Base-by-base conservation (phyloP, 2,797 vertebrate species). In the Spinibarbus caldwelli region DNA sequence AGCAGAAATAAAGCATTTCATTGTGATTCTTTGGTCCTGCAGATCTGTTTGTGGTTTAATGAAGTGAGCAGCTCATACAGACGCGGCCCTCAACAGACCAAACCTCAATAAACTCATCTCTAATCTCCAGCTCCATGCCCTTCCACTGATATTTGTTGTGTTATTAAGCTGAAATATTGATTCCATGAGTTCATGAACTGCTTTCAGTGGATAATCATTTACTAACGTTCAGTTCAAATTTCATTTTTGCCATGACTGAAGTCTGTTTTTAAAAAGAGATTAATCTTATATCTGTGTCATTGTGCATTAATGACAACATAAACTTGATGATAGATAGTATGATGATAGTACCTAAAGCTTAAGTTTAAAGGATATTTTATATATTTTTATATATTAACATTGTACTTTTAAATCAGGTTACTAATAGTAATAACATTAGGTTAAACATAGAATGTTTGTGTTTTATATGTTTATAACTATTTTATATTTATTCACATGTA, bases 71-170 rank as follows among this genome's bases (percentile, higher is more conserved):
- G 15, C 59, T 62, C 12, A 6, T 14, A n/a, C 4, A 43, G 11
- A 26, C 23, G 54, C n/a, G n/a, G n/a, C 12, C 10, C n/a, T 68
- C 21, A 5, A n/a, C 78, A 36, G 11, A 15, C 21, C 31, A 26
- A 70, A 80, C 36, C 64, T 78, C 57, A 78, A 31, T 64, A 78
- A 64, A 78, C 38, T n/a, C n/a, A n/a, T n/a, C n/a, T n/a, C n/a
- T n/a, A n/a, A n/a, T n/a, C n/a, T n/a, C n/a, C n/a, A n/a, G n/a
- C n/a, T 43, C 21, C 38, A 23, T 14, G 23, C 67, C 36, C 11
- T 26, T 59, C 21, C 9, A 4, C 75, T 77, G 1, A 26, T 17
- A n/a, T 62, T 59, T 54, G 8, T 23, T 62, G 21, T 31, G 49
- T 41, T 41, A 31, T 21, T 45, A 45, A 31, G 17, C 2, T 14